Evolutionary conservation across 2,888 invertebrate species (phyloP), one percentile per base, ranked within the genome.

Genomic region (Drosophila hamatofila): DNA sequence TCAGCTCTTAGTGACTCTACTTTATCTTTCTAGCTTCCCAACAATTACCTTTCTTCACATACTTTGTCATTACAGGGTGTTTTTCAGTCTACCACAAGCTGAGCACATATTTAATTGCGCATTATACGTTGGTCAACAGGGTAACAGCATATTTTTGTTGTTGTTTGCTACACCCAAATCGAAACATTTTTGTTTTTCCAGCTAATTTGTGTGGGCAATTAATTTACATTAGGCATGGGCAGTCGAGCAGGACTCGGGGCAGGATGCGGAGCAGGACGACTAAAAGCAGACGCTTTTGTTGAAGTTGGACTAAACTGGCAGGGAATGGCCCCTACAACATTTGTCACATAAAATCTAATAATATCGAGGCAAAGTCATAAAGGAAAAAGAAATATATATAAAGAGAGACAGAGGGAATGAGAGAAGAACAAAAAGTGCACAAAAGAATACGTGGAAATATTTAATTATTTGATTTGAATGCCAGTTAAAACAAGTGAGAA

Each of bases 171-270:
- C 23, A n/a, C 41, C 59, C 58, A 55, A 66, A 76, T 72, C 83
- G 77, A 83, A 75, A 70, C 57, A 75, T 56, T 69, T 67, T 72
- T 65, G 67, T 82, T 74, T 72, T 66, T 33, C 44, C 65, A 41
- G 63, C 84, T 88, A 88, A 89, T 88, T 88, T 88, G 80, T 72
- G 74, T 74, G 66, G 71, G 66, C 85, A 87, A 83, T 88, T 88
- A 85, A 87, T 85, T 88, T 81, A 67, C 65, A 81, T 81, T 79
- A 79, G 78, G 51, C 66, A 73, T 55, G 67, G 76, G 35, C 39
- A 25, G 21, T 7, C 49, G 14, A 7, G 39, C 25, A 25, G 41
- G 27, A 18, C 14, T 14, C 7, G 27, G 18, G 11, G 39, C 37
- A 39, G 5, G 3, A 5, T 2, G 2, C 25, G 39, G 21, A 23